A percentile compares a stretch with the other conserved stretches of the same genome.
phyloP scores from a whole-genome alignment of 1,140 invertebrate species.

The Amphibalanus amphitrite region DNA sequence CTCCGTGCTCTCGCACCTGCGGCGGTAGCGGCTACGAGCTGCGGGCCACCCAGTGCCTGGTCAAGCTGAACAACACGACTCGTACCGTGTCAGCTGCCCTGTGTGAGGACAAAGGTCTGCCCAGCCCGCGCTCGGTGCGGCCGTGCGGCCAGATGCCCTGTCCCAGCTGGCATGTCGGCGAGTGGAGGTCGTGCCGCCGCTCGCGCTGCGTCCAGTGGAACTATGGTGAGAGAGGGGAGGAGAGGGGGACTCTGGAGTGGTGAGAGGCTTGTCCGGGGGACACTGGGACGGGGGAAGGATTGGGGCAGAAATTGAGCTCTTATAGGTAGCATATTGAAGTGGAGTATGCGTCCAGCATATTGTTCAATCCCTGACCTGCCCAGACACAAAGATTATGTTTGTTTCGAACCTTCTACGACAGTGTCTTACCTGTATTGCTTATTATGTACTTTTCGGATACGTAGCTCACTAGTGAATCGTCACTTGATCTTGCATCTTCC shows the following conservation, averaged over 20 bases:
- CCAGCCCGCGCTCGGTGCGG: slow-evolving; percentile 42
- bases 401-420: no score
- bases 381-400: no score
- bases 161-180: slow-evolving; percentile 46
- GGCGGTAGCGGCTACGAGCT: slow-evolving; percentile 55
- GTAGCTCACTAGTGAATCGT: no score
- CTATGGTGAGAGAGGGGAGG: slow-evolving; percentile 33
- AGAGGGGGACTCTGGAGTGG: not conserved
- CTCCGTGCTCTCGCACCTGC: slow-evolving; percentile 66
- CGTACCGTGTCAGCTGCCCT: slow-evolving; percentile 41
- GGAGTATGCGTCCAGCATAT: no score
- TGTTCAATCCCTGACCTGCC: no score
- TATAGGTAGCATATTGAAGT: no score
- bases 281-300: no score
- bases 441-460: no score
- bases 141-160: slow-evolving; percentile 49
- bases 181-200: slow-evolving; percentile 50
- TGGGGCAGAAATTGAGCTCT: no score
- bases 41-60: slow-evolving; percentile 50
- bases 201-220: slow-evolving; percentile 57
- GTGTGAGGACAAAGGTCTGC: slow-evolving; percentile 48
- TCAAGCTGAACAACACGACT: slow-evolving; percentile 35
- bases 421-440: no score
- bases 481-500: no score
- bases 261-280: no score